Base-by-base conservation (phyloP, 2,888 invertebrate genomes). In the Cryptocephalus moraei region DNA sequence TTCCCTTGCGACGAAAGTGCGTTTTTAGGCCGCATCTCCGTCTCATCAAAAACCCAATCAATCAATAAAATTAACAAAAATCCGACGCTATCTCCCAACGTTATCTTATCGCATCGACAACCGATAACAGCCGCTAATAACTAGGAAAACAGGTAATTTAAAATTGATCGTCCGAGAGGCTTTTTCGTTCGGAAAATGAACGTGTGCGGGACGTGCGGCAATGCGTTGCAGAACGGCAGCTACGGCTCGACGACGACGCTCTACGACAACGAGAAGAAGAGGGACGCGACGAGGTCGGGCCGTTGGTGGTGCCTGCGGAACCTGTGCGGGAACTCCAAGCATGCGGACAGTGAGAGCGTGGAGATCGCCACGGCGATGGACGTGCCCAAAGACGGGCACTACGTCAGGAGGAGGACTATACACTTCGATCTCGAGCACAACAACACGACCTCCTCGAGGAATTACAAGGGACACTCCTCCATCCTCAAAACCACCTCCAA, bases 361-460 rank as follows among this genome's bases (percentile, higher is more conserved):
- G 48, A 45, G 11, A 33, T 48, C 2, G 39, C 43, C 9, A 42
- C 43, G 9, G 39, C 32, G 8, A 32, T 39, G 9, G 51, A 52
- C 14, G 14, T 47, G 14, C 45, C 52, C 2, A 49, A 48, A n/a
- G 53, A 55, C 11, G 61, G 57, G 22, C 47, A 46, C 3, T 62
- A 62, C 40, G 52, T 56, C 38, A 50, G 51, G 10, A 45, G 61
- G 12, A 55, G 56, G 33, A 62, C 62, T 4, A 62, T 62, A 32
- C 61, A 62, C 34, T 62, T 62, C 34, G 62, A 62, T 41, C 47
- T 56, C 33, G 58, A 59, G 31, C 41, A 49, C 3, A 57, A 46
- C 34, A 48, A 46, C 45, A 50, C 50, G n/a, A 46, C 51, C 2
- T 50, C 46, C 2, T 43, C 49, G 2, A 49, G 52, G 42, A 48